Evolutionary conservation across 1,140 invertebrate species (phyloP).

Genomic region (Drosophila seguyi): DNA sequence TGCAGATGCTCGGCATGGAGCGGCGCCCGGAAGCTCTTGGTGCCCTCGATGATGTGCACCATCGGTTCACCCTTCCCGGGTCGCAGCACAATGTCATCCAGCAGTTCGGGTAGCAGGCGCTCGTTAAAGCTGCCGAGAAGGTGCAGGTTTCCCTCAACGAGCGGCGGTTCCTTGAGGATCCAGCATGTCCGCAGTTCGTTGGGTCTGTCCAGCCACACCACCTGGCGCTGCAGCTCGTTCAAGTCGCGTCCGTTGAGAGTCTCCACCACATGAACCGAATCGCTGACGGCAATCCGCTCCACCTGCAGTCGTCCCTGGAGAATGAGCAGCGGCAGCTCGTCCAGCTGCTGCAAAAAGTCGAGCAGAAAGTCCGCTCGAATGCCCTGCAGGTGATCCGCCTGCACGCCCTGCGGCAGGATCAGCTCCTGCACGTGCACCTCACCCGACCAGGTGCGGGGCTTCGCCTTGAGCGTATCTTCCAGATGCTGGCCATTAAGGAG

Average conservation of each 20-base stretch:
- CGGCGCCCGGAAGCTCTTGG: constrained; percentile 64
- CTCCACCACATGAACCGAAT: constrained; percentile 45
- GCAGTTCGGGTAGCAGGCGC: constrained; percentile 53
- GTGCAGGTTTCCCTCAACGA: constrained; percentile 48
- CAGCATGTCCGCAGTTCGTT: constrained; percentile 66
- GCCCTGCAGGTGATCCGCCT: constrained; percentile 55
- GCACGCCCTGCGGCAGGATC: constrained; percentile 57
- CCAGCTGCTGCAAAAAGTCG: constrained; percentile 64
- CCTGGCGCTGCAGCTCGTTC: constrained; percentile 60
- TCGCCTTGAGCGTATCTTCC: constrained; percentile 2
- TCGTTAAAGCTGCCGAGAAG: constrained; percentile 67
- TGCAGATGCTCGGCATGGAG: constrained; percentile 33
- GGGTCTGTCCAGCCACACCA: constrained; percentile 71
- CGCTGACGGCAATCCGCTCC: constrained; percentile 59
- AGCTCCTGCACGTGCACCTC: constrained; percentile 68
- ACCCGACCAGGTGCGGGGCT: constrained; percentile 22
- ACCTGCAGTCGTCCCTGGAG: constrained; percentile 74
- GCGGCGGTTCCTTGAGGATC: constrained; percentile 43
- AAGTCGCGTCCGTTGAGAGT: constrained; percentile 48
- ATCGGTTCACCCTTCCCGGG: background rate
- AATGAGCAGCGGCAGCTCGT: constrained; percentile 73
- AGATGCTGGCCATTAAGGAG: constrained; percentile 47
- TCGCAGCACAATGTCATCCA: constrained; percentile 67
- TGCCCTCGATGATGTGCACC: constrained; percentile 48
- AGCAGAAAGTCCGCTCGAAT: constrained; percentile 48